Evolutionary conservation across 2,888 invertebrate species (phyloP).

Genomic region (Andrena minutula): DNA sequence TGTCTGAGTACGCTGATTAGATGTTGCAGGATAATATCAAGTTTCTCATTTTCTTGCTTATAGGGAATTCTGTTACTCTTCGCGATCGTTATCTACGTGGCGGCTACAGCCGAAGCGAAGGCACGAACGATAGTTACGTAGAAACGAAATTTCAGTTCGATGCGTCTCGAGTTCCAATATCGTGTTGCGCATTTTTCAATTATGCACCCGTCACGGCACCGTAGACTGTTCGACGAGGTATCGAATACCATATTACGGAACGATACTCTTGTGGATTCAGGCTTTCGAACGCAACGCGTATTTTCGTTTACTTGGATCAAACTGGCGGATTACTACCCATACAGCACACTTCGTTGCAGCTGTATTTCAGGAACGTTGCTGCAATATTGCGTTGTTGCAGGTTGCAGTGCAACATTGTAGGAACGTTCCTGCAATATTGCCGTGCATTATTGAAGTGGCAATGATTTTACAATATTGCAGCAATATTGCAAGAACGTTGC

Average conservation of each 20-base stretch:
- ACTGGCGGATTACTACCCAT: background rate
- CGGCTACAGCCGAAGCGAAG: background rate
- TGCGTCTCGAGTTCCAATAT: conserved; percentile 26
- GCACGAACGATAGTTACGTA: conserved; percentile 27
- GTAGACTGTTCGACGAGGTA: conserved; percentile 37
- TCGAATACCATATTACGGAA: conserved; percentile 67
- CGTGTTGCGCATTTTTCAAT: conserved; percentile 65
- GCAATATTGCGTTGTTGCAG: no score
- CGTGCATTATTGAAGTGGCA: no score
- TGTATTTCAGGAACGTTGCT: no score
- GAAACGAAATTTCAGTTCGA: conserved; percentile 40
- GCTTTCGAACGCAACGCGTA: background rate
- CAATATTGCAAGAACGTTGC: no score
- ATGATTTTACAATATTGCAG: no score
- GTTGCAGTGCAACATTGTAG: no score
- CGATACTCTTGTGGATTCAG: conserved; percentile 18
- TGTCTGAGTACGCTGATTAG: conserved; percentile 17
- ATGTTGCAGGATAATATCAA: conserved; percentile 38
- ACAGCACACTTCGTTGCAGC: no score
- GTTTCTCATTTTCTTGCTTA: conserved; percentile 50
- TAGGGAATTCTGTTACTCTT: conserved; percentile 46
- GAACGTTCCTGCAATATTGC: no score
- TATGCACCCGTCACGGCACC: conserved; percentile 47
- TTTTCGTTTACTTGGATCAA: conserved; percentile 1
- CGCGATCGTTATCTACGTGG: background rate